Conservation (phyloP, 2,113 vertebrate genomes). For the Meriones unguiculatus region DNA sequence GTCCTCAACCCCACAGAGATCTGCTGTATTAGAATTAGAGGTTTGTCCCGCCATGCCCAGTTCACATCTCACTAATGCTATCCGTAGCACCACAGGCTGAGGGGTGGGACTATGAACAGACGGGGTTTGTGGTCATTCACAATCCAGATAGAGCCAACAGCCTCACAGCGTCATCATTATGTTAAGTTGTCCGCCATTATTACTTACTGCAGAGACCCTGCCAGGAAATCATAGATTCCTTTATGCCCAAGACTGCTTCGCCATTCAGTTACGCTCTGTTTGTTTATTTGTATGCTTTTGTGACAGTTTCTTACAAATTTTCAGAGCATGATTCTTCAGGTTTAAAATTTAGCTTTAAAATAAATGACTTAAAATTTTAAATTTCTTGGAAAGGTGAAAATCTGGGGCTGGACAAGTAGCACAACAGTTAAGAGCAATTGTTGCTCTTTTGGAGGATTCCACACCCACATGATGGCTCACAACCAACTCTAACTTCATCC, state of each 20-base stretch:
- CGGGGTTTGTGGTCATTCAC: not conserved
- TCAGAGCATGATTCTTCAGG: not conserved
- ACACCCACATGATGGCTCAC: not conserved
- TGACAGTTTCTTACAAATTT: not conserved
- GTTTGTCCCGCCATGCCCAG: not conserved
- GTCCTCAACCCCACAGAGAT: not conserved
- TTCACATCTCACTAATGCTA: too few relatives aligned
- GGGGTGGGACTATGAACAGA: not conserved
- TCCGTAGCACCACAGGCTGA: not conserved
- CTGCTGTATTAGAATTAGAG: not conserved
- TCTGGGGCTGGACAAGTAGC: not conserved
- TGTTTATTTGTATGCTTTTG: not conserved
- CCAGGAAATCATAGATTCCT: not conserved
- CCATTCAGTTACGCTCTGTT: not conserved
- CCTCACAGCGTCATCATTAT: not conserved
- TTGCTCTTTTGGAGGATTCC: not conserved
- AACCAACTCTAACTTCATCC: not conserved
- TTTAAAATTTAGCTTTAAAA: slow-evolving; percentile 1
- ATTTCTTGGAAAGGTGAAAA: not conserved
- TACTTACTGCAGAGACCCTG: not conserved
- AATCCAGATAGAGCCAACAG: not conserved
- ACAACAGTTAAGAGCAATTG: not conserved
- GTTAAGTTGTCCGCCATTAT: not conserved
- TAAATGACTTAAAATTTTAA: not conserved
- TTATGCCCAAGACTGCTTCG: not conserved